Conservation (phyloP, 2,888 invertebrate species). For the Amblyjoppa proteus region DNA sequence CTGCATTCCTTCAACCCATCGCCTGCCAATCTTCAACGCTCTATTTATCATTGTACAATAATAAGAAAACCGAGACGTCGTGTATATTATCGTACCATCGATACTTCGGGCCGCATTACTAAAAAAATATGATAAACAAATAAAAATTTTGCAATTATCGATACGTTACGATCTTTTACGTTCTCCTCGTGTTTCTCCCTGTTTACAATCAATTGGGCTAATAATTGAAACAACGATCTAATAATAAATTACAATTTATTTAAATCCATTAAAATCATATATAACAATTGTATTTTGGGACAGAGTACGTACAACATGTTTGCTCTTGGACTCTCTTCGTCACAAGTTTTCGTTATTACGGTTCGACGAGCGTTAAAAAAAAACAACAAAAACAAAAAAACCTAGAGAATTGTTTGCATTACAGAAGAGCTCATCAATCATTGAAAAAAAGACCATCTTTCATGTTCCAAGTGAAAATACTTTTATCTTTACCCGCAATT, state of each 20-base stretch:
- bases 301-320: conserved; percentile 71
- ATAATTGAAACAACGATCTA: conserved; percentile 68
- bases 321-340: conserved; percentile 75
- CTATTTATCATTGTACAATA: conserved; percentile 35
- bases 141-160: conserved; percentile 58
- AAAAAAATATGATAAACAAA: conserved; percentile 41
- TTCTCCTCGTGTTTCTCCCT: not conserved
- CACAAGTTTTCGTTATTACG: conserved; percentile 8
- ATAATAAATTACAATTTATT: conserved; percentile 84
- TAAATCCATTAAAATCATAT: conserved; percentile 80
- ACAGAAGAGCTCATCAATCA: conserved; percentile 8
- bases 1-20: conserved; percentile 63
- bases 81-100: conserved; percentile 60
- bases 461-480: conserved; percentile 39
- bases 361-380: conserved; percentile 11
- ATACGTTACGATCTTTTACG: not conserved
- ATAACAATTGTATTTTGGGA: conserved; percentile 80
- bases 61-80: conserved; percentile 31
- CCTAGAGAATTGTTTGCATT: conserved; percentile 21
- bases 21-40: conserved; percentile 38
- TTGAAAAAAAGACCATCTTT: conserved; percentile 27
- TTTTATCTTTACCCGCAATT: conserved; percentile 31
- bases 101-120: conserved; percentile 33
- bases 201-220: not conserved
- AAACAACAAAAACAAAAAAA: conserved; percentile 41